phyloP scores from a whole-genome alignment of 2,113 vertebrate species.

The Oxyura jamaicensis region DNA sequence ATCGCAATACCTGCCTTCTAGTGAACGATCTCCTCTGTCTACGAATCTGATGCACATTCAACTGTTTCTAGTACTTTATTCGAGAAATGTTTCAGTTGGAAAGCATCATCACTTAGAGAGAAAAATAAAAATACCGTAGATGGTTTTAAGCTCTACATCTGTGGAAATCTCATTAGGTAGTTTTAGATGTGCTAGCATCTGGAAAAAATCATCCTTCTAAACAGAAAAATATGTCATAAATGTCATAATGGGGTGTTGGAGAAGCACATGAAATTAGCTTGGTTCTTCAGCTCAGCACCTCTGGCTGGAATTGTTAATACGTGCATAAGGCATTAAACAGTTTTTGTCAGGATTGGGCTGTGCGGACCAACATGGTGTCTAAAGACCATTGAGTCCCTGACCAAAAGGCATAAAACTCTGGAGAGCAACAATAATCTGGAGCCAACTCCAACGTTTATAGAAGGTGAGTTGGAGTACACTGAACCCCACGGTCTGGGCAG shows the following conservation, averaged over 20 bases:
- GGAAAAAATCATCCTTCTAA: constrained; percentile 81
- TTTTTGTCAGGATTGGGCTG: constrained; percentile 45
- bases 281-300: constrained; percentile 64
- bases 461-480: neutral
- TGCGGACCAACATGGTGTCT: neutral
- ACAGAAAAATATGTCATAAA: constrained; percentile 80
- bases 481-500: neutral
- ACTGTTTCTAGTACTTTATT: constrained; percentile 63
- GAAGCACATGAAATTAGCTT: constrained; percentile 80
- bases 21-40: constrained; percentile 58
- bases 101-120: constrained; percentile 67
- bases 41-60: constrained; percentile 40
- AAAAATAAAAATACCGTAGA: constrained; percentile 71
- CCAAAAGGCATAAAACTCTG: constrained; percentile 2
- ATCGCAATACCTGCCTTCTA: constrained; percentile 45
- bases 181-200: constrained; percentile 81
- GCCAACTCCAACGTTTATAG: neutral
- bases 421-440: neutral
- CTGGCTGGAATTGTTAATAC: constrained; percentile 58
- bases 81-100: constrained; percentile 71
- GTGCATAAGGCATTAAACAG: constrained; percentile 54
- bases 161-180: constrained; percentile 81
- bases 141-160: constrained; percentile 77
- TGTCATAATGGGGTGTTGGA: constrained; percentile 72
- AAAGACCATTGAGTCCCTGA: neutral